Evolutionary conservation across 2,113 vertebrate species (phyloP).

Genomic region (Callithrix jacchus): DNA sequence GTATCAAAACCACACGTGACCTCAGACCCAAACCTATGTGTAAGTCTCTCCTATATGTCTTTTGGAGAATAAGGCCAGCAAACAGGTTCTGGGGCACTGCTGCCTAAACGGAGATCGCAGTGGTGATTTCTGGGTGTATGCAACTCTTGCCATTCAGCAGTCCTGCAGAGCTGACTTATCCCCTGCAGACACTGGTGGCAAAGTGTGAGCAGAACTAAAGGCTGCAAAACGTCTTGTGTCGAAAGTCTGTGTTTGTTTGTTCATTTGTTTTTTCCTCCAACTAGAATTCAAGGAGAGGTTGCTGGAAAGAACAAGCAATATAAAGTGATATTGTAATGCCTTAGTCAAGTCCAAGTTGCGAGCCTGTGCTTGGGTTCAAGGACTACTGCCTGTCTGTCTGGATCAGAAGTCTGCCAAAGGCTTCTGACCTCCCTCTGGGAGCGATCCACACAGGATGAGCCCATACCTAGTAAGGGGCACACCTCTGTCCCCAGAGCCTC

Average conservation of each 20-base stretch:
- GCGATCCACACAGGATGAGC: background rate
- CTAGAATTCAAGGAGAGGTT: background rate
- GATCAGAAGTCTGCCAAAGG: background rate
- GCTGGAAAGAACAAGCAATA: background rate
- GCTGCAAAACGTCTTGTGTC: background rate
- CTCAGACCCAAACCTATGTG: background rate
- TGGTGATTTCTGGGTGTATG: background rate
- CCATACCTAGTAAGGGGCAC: background rate
- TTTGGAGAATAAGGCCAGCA: background rate
- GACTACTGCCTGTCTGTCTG: background rate
- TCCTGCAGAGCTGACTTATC: background rate
- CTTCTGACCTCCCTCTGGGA: background rate
- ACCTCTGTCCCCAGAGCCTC: background rate
- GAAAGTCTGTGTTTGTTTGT: background rate
- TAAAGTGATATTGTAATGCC: background rate
- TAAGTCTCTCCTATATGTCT: background rate
- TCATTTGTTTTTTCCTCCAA: background rate
- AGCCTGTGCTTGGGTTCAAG: background rate
- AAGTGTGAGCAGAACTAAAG: background rate
- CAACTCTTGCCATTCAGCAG: background rate
- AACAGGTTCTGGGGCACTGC: background rate
- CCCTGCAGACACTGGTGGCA: background rate
- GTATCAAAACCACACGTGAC: constrained; percentile 9
- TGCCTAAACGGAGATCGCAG: background rate
- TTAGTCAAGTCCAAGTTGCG: background rate